Evolutionary conservation across 2,797 vertebrate genomes (phyloP).

Genomic region (Siniperca undulata): DNA sequence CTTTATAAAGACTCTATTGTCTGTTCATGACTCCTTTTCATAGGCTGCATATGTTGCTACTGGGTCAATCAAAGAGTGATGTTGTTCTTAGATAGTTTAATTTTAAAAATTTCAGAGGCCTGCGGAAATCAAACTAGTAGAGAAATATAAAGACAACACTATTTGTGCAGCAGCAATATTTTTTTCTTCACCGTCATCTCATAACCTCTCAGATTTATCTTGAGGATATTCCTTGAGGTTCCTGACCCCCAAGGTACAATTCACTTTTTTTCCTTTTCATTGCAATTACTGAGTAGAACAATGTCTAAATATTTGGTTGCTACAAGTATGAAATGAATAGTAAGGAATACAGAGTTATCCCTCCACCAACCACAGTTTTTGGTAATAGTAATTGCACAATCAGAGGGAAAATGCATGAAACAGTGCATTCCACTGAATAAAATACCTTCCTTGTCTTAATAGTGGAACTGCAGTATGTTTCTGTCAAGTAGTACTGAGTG

Average conservation of each 20-base stretch:
- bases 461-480: constrained; percentile 12
- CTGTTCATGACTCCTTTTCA: neutral
- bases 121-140: neutral
- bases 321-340: neutral
- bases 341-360: neutral
- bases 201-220: neutral
- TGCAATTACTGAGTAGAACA: neutral
- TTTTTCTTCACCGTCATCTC: neutral
- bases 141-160: neutral
- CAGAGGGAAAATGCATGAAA: constrained; percentile 1
- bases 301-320: neutral
- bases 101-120: neutral
- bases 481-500: constrained; percentile 26
- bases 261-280: neutral
- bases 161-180: neutral
- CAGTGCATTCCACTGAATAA: neutral
- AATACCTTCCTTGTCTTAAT: constrained; percentile 2
- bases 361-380: neutral
- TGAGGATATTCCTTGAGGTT: neutral
- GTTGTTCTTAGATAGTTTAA: neutral
- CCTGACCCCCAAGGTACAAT: neutral
- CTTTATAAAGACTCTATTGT: neutral
- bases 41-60: neutral
- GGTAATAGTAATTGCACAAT: neutral
- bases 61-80: neutral